Evolutionary conservation across 2,888 invertebrate genomes (phyloP), one percentile per base, ranked within the genome.

Genomic region (Papilio protenor): DNA sequence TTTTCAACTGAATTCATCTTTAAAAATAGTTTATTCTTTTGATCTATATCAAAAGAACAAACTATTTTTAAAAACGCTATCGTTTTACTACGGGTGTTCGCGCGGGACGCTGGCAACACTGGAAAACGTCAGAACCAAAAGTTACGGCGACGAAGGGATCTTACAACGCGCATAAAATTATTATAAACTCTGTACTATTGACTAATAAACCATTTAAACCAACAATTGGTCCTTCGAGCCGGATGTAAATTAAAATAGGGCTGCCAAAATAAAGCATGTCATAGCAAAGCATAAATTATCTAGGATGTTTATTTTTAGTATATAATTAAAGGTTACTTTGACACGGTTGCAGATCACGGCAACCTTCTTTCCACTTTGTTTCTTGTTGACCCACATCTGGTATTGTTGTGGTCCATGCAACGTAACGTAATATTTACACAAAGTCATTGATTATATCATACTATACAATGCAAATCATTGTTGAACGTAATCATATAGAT

Each of bases 321-420:
- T 52, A 12, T 18, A 61, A 52, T 18, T 57, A 52, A 55, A 57
- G 27, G 1, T 18, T 79, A 76, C 66, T 79, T 59, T 69, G 77
- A 79, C 69, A 70, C 47, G 80, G 55, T 80, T 82, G 80, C 83
- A 80, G 40, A 55, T 64, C 45, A 76, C 33, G 59, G 21, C 71
- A 78, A 78, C 79, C 79, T 75, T 77, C 75, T 79, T 76, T 78
- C 64, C 64, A 49, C 40, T 57, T 69, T 59, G 75, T 59, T 52
- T 69, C 70, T 78, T 73, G 52, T 59, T 77, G 79, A 76, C 79
- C 79, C 64, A 80, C 77, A 76, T 80, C 70, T 55, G 49, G 10
- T 61, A 77, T 27, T 76, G 77, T 76, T 76, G 71, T 69, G 47
- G 66, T 64, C 57, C 21, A 78, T 76, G 72, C 77, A 70, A 33